Conservation (phyloP, 2,797 vertebrate species). For the Cetoscarus ocellatus region DNA sequence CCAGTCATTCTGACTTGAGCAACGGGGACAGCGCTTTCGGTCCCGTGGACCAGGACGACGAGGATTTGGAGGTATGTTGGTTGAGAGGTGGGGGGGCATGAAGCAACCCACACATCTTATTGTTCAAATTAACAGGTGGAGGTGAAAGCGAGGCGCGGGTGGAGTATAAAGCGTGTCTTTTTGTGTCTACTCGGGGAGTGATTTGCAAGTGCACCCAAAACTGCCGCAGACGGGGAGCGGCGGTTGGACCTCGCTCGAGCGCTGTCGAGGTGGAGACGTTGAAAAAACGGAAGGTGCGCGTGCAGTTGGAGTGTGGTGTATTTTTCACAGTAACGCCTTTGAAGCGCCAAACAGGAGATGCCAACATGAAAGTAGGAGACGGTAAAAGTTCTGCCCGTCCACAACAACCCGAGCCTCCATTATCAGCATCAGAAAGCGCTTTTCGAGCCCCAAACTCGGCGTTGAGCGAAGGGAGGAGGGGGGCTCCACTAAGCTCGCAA, state of each 20-base stretch:
- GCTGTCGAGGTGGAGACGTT: constrained; percentile 61
- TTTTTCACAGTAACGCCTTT: constrained; percentile 1
- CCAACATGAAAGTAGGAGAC: constrained; percentile 2
- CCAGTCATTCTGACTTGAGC: constrained; percentile 82
- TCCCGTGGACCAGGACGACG: constrained; percentile 82
- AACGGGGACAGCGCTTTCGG: constrained; percentile 85
- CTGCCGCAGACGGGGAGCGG: constrained; percentile 87
- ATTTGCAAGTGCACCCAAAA: constrained; percentile 84
- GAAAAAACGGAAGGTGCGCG: constrained; percentile 74
- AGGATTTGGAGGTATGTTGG: constrained; percentile 82
- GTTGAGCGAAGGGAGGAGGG: constrained; percentile 63
- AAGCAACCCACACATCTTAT: constrained; percentile 34
- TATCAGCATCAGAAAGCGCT: constrained; percentile 79
- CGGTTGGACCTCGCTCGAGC: constrained; percentile 77
- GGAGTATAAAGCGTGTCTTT: constrained; percentile 17
- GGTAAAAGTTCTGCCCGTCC: constrained; percentile 69
- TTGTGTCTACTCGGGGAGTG: constrained; percentile 56
- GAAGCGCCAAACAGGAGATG: constrained; percentile 1
- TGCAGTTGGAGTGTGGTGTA: constrained; percentile 33
- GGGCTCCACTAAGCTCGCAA: constrained; percentile 22
- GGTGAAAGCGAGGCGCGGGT: neutral
- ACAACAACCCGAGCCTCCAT: constrained; percentile 72
- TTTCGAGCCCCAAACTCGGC: constrained; percentile 81
- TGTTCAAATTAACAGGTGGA: constrained; percentile 71
- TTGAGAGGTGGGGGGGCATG: constrained; percentile 33